Evolutionary conservation across 2,113 vertebrate genomes (phyloP).

Genomic region (Stigmatopora nigra): DNA sequence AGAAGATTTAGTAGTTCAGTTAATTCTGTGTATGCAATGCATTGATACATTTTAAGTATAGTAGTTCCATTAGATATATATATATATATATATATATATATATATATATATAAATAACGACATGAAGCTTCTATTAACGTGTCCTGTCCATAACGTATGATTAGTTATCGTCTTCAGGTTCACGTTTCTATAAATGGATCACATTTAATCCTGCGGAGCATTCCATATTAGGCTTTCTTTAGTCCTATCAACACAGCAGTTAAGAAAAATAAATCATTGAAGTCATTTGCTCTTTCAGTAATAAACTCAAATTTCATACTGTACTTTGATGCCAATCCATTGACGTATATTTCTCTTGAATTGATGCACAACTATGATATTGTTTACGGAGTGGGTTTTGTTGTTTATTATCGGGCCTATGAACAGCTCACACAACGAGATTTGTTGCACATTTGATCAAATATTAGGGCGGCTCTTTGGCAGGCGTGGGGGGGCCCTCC

Average conservation of each 20-base stretch:
- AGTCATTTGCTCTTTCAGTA: conserved; percentile 13
- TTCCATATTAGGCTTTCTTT: conserved; percentile 33
- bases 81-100: too few species aligned
- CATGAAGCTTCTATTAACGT: not conserved
- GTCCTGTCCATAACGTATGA: not conserved
- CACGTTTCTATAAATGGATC: not conserved
- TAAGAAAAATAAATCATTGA: conserved; percentile 24
- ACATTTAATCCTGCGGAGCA: not conserved
- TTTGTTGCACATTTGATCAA: conserved; percentile 13
- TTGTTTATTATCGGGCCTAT: not conserved
- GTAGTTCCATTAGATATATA: not conserved
- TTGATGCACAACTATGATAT: not conserved
- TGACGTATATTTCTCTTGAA: not conserved
- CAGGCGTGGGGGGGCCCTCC: conserved; percentile 48
- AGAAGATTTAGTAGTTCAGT: not conserved
- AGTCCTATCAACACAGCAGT: not conserved
- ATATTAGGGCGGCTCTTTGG: conserved; percentile 20
- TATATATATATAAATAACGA: not conserved
- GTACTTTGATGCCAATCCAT: conserved; percentile 14
- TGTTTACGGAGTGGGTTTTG: not conserved
- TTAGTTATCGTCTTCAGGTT: not conserved
- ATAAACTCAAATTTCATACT: conserved; percentile 22
- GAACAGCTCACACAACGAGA: not conserved
- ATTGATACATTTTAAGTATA: not conserved
- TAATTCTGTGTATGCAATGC: not conserved